Conservation (phyloP, 2,888 invertebrate genomes). For the Zonitis immaculata region DNA sequence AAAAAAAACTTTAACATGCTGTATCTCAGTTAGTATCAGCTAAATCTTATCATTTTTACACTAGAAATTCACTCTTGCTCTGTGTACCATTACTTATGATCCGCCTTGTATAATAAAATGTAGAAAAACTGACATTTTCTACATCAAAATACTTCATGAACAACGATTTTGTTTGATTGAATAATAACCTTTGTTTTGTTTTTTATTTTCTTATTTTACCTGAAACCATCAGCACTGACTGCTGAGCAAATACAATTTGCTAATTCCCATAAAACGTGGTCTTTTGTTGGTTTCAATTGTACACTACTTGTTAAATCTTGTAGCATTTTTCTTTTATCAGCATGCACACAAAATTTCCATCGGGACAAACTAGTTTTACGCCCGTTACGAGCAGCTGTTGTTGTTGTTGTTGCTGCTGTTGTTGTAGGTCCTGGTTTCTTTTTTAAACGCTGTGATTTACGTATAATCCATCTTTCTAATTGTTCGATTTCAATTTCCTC, state of each 20-base stretch:
- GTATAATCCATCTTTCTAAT: constrained; percentile 62
- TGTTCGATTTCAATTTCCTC: constrained; percentile 59
- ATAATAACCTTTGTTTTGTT: background rate
- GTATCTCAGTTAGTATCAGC: no score
- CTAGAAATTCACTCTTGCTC: no score
- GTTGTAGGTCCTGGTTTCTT: constrained; percentile 45
- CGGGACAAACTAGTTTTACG: constrained; percentile 54
- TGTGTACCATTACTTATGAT: no score
- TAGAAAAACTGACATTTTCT: no score
- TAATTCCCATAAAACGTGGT: constrained; percentile 63
- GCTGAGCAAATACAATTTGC: constrained; percentile 61
- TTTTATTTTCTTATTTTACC: constrained; percentile 28
- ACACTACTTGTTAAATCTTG: constrained; percentile 59
- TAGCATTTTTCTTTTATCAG: constrained; percentile 61
- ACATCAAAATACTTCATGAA: no score
- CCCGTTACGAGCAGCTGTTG: constrained; percentile 36
- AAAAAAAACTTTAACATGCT: no score
- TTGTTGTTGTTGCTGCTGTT: constrained; percentile 20
- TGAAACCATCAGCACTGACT: constrained; percentile 62
- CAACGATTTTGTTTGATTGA: no score
- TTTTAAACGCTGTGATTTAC: constrained; percentile 52
- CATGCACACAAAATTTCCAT: constrained; percentile 59
- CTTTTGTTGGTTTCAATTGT: constrained; percentile 58
- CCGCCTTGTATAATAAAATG: no score
- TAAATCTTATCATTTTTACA: no score